phyloP scores from a whole-genome alignment of 2,888 invertebrate species.

The Frankliniella fusca region DNA sequence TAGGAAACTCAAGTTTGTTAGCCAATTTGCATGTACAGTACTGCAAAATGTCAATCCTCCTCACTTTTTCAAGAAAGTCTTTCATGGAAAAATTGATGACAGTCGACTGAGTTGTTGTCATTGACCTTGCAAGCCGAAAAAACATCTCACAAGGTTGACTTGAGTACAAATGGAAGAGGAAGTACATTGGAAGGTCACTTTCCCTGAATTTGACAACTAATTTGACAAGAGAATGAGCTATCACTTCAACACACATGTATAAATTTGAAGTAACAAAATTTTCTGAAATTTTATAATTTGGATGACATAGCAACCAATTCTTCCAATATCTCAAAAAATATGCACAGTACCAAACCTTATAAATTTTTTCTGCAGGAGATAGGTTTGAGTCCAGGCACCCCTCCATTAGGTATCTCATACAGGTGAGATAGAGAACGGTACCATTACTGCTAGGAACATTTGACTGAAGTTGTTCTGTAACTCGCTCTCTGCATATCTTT shows the following conservation, averaged over 20 bases:
- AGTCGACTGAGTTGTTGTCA: neutral
- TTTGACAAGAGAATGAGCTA: neutral
- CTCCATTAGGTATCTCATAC: neutral
- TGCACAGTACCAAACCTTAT: neutral
- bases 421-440: neutral
- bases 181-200: neutral
- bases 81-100: neutral
- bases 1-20: neutral
- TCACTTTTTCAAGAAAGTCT: neutral
- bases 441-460: neutral
- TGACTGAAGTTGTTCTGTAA: constrained; percentile 31
- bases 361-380: neutral
- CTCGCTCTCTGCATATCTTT: constrained; percentile 35
- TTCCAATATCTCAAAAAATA: neutral
- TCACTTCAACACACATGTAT: neutral
- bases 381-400: neutral
- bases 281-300: neutral
- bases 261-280: neutral
- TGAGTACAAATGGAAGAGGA: neutral
- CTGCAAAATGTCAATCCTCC: neutral
- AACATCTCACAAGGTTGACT: neutral
- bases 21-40: neutral
- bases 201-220: neutral
- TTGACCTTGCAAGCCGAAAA: neutral
- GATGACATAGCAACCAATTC: neutral